Percentiles rank a stretch among this genome's conserved stretches.
Conservation (phyloP, 2,888 invertebrate species). For the Hypolimnas misippus region DNA sequence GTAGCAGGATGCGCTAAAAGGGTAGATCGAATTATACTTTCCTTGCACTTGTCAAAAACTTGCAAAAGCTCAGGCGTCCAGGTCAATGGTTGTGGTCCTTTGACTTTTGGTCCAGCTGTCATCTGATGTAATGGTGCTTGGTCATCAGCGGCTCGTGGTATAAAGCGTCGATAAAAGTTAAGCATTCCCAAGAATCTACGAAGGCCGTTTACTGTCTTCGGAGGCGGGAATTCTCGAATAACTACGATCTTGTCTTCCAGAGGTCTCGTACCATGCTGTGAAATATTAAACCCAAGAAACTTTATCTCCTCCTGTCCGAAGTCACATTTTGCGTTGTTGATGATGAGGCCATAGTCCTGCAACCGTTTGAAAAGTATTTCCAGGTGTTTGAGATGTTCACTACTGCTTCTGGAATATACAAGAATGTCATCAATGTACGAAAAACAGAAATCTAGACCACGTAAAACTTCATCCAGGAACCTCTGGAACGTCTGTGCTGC, state of each 20-base stretch:
- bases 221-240: constrained; percentile 38
- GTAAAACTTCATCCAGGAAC: not conserved
- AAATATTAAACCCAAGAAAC: constrained; percentile 37
- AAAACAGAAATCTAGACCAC: not conserved
- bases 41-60: constrained; percentile 45
- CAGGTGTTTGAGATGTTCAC: constrained; percentile 18
- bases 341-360: constrained; percentile 29
- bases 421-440: constrained; percentile 8
- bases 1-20: constrained; percentile 43
- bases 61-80: constrained; percentile 23
- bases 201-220: constrained; percentile 38
- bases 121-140: constrained; percentile 46
- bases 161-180: constrained; percentile 47
- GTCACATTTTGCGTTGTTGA: constrained; percentile 31
- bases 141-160: constrained; percentile 49
- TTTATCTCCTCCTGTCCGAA: constrained; percentile 27
- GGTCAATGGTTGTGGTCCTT: constrained; percentile 40
- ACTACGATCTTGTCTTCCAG: constrained; percentile 45
- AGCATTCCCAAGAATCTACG: constrained; percentile 42
- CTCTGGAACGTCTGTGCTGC: no score
- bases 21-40: constrained; percentile 39
- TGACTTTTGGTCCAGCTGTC: constrained; percentile 35
- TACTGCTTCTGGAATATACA: not conserved
- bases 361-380: constrained; percentile 24
- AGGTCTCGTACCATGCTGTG: constrained; percentile 6